These are phyloP conservation scores for Crypturellus tataupa DNA, from an alignment of 2,797 vertebrate genomes.

Conservation along the genomic window DNA sequence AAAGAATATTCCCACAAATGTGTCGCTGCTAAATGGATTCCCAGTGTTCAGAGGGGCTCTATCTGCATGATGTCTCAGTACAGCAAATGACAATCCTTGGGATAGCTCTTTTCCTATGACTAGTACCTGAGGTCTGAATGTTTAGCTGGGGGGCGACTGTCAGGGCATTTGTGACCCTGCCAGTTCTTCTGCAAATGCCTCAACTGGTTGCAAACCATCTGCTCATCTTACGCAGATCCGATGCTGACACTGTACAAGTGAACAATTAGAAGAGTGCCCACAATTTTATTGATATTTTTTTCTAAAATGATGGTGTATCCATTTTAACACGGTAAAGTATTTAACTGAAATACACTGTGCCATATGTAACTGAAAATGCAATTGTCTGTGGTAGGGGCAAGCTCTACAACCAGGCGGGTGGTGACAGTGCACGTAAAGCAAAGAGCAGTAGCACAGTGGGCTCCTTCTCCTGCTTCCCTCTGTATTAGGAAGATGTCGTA, in stretches of 20 bases:
- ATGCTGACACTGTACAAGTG: neutral
- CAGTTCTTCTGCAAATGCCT: neutral
- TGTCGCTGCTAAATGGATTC: neutral
- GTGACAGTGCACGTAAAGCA: neutral
- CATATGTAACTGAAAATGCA: neutral
- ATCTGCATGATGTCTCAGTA: conserved; percentile 35
- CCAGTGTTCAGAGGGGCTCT: conserved; percentile 52
- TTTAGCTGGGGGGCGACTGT: neutral
- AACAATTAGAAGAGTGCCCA: neutral
- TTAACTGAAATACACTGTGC: neutral
- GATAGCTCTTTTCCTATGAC: conserved; percentile 10
- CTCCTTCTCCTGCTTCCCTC: neutral
- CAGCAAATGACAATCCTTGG: conserved; percentile 43
- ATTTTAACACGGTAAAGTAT: neutral
- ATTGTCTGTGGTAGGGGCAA: neutral
- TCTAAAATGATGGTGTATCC: neutral
- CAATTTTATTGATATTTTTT: neutral
- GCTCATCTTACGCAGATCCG: neutral
- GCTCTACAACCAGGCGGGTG: neutral
- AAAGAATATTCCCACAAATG: neutral
- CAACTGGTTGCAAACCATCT: neutral
- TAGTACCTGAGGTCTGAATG: neutral
- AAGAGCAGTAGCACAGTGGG: neutral
- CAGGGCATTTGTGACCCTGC: neutral
- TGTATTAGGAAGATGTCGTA: neutral